Evolutionary conservation across 2,113 vertebrate species (phyloP).

Genomic region (Gadus chalcogrammus): DNA sequence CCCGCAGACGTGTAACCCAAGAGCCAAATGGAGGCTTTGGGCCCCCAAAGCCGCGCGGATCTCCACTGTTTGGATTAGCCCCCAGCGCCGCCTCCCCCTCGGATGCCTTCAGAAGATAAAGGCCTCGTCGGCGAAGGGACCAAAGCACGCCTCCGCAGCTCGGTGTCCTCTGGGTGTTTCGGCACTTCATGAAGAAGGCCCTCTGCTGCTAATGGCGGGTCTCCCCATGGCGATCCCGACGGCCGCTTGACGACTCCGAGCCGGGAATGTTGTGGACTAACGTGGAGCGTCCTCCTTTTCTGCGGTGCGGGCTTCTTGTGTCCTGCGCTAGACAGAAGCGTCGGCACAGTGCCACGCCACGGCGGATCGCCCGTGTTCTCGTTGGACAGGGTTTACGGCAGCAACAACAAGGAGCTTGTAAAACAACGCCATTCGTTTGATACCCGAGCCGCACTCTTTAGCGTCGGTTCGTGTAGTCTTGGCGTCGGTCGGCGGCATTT

Average conservation of each 20-base stretch:
- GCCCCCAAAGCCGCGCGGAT: conserved; percentile 34
- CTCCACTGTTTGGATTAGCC: conserved; percentile 62
- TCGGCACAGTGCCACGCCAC: no score
- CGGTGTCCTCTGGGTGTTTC: conserved; percentile 39
- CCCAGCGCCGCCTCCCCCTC: conserved; percentile 57
- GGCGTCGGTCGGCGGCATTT: no score
- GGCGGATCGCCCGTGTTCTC: no score
- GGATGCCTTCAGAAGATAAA: conserved; percentile 68
- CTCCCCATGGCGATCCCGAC: conserved; percentile 33
- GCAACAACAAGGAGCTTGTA: no score
- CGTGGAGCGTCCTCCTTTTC: conserved; percentile 33
- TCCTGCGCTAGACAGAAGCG: no score
- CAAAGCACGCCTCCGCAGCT: conserved; percentile 12
- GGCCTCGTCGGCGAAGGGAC: conserved; percentile 44
- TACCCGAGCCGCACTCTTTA: no score
- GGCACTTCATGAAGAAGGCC: conserved; percentile 2
- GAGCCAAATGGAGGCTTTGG: conserved; percentile 47
- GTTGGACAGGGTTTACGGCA: no score
- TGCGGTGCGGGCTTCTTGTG: no score
- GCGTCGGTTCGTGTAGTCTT: no score
- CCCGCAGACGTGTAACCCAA: conserved; percentile 35
- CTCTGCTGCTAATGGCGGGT: conserved; percentile 47
- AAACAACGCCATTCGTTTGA: no score
- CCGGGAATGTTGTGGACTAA: conserved; percentile 19
- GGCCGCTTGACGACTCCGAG: conserved; percentile 44